Base-by-base conservation (phyloP, 2,888 invertebrate genomes). In the Perithous albicinctus region DNA sequence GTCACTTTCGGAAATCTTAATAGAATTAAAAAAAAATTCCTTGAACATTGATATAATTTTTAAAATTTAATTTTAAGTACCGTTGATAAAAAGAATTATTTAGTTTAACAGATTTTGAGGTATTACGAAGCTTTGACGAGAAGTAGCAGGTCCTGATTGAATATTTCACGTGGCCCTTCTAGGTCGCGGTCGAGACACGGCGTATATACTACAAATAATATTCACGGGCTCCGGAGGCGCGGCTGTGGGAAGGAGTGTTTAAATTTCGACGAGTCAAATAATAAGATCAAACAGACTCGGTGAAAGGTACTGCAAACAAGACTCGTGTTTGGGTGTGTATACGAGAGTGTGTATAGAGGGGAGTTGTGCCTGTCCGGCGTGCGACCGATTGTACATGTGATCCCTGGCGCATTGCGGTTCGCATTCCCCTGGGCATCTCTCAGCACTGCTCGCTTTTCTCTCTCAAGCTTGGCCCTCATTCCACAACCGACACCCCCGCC, bases 221-320 rank as follows among this genome's bases (percentile, higher is more conserved):
- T 67, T 72, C 48, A 48, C 43, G 48, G 67, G 59, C 67, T n/a
- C n/a, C 66, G 73, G 79, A 67, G 66, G 61, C 61, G 7, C 54
- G 48, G 35, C 12, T 46, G 78, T 48, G 64, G 82, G 75, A 78
- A 86, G 84, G 86, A 90, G 90, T 91, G 90, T 92, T 92, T 91
- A 91, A 91, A 91, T 91, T 91, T 89, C 85, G 87, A 88, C 88
- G 89, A 90, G 89, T 90, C 89, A 91, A 90, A 92, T 92, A 91
- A 92, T 92, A 90, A 91, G 91, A 91, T 92, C 91, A 92, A 91
- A 92, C 88, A 90, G 85, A 84, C 83, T 75, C 84, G 88, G 86
- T 88, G 89, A 90, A 89, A 88, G 89, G 87, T 86, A 88, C 75
- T 75, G 87, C 87, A 91, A 90, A 90, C 88, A 90, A 85, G 88